Percentiles rank a stretch among this genome's conserved stretches.
Conservation (phyloP, 2,797 vertebrate genomes). For the Enteromius paludinosus region DNA sequence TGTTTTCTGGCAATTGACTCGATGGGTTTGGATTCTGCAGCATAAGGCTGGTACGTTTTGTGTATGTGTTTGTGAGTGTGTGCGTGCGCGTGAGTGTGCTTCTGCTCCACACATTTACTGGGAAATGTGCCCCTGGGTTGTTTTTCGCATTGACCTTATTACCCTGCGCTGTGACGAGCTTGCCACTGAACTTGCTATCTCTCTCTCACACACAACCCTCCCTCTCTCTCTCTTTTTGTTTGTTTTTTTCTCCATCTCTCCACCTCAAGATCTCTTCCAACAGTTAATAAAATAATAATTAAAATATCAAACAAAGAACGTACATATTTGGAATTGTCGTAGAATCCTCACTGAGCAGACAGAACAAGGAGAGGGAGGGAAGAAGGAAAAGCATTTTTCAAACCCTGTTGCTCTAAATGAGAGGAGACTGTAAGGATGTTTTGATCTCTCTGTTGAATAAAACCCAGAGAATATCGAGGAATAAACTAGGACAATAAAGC, state of each 20-base stretch:
- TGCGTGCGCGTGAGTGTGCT: slow-evolving; percentile 47
- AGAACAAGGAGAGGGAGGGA: slow-evolving; percentile 5
- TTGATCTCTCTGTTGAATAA: too few relatives aligned
- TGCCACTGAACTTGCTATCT: slow-evolving; percentile 75
- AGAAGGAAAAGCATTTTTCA: slow-evolving; percentile 25
- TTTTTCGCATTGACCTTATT: slow-evolving; percentile 98
- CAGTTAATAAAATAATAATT: slow-evolving; percentile 35
- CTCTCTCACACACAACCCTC: slow-evolving; percentile 23
- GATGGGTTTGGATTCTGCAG: slow-evolving; percentile 92
- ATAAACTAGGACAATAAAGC: too few relatives aligned
- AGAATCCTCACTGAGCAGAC: background rate
- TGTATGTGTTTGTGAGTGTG: slow-evolving; percentile 52
- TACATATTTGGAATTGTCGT: slow-evolving; percentile 9
- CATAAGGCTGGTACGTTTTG: slow-evolving; percentile 84
- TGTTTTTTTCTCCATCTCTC: slow-evolving; percentile 55
- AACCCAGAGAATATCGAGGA: too few relatives aligned
- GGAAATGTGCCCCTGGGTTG: slow-evolving; percentile 89
- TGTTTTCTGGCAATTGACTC: slow-evolving; percentile 98
- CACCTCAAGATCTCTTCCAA: background rate
- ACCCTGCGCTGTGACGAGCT: slow-evolving; percentile 86
- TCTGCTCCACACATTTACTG: slow-evolving; percentile 85
- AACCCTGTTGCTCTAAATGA: slow-evolving; percentile 53
- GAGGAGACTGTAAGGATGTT: too few relatives aligned
- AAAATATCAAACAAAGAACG: background rate
- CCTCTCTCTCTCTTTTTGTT: slow-evolving; percentile 43